Conservation (phyloP, 2,113 vertebrate species). For the Phrynosoma platyrhinos region DNA sequence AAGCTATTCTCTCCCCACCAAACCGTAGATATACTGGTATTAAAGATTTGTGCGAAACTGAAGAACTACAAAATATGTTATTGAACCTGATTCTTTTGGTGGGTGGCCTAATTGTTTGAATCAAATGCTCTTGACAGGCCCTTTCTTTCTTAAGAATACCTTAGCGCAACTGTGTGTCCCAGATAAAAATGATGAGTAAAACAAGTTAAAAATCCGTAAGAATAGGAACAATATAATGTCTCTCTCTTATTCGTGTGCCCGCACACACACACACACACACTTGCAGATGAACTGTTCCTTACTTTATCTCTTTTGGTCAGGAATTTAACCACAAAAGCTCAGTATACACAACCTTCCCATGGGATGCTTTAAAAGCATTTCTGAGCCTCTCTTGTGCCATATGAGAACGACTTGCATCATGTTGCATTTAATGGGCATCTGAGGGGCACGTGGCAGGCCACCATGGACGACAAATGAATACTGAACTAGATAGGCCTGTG, state of each 20-base stretch:
- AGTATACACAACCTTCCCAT: background rate
- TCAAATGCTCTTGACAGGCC: background rate
- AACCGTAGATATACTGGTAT: no score
- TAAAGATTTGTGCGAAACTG: no score
- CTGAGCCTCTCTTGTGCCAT: background rate
- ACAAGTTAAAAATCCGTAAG: background rate
- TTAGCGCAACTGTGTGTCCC: background rate
- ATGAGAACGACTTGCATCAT: background rate
- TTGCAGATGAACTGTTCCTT: background rate
- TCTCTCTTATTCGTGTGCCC: no score
- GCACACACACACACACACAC: background rate
- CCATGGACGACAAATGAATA: background rate
- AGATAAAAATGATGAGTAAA: background rate
- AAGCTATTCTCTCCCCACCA: background rate
- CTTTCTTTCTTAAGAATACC: background rate
- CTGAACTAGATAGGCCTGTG: background rate
- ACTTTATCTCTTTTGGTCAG: background rate
- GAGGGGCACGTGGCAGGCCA: background rate
- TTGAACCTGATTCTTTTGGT: background rate
- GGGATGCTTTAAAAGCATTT: background rate
- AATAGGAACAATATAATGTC: background rate
- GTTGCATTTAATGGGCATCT: background rate
- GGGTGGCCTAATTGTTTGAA: background rate
- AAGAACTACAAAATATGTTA: background rate
- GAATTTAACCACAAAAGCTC: background rate